Evolutionary conservation across 2,797 vertebrate species (phyloP).

Genomic region (Nyctalus aviator): DNA sequence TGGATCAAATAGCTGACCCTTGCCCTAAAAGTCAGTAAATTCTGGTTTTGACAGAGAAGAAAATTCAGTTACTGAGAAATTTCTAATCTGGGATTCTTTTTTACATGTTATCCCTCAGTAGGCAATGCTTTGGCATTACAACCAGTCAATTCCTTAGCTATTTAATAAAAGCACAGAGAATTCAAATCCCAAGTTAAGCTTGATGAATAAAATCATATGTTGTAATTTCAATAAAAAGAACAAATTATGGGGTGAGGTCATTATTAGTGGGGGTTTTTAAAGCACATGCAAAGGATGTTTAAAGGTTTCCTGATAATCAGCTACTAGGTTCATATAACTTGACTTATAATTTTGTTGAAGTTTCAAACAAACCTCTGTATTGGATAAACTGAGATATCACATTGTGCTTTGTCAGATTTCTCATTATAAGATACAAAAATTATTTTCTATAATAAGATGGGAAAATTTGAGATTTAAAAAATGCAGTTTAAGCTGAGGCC

Average conservation of each 20-base stretch:
- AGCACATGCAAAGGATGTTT: not conserved
- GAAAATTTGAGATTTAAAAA: conserved; percentile 33
- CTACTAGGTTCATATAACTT: conserved; percentile 2
- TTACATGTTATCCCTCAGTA: not conserved
- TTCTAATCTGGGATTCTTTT: conserved; percentile 65
- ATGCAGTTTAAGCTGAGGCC: not conserved
- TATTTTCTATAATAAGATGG: conserved; percentile 35
- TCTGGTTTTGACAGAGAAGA: conserved; percentile 66
- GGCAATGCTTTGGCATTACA: not conserved
- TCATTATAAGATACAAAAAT: conserved; percentile 22
- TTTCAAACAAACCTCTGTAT: not conserved
- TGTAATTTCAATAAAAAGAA: conserved; percentile 42
- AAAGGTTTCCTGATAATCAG: conserved; percentile 26
- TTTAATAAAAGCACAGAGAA: conserved; percentile 1
- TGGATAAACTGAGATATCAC: not conserved
- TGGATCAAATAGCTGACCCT: conserved; percentile 68
- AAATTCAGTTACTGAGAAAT: conserved; percentile 65
- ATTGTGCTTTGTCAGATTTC: conserved; percentile 32
- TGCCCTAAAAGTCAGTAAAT: conserved; percentile 69
- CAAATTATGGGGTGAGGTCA: not conserved
- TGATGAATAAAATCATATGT: not conserved
- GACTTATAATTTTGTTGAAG: conserved; percentile 29
- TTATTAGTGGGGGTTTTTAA: not conserved
- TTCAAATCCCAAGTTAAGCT: not conserved
- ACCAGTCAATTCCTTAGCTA: not conserved